These are phyloP conservation scores for Crocidura indochinensis DNA, from an alignment of 2,797 vertebrate species.

Conservation along the genomic window DNA sequence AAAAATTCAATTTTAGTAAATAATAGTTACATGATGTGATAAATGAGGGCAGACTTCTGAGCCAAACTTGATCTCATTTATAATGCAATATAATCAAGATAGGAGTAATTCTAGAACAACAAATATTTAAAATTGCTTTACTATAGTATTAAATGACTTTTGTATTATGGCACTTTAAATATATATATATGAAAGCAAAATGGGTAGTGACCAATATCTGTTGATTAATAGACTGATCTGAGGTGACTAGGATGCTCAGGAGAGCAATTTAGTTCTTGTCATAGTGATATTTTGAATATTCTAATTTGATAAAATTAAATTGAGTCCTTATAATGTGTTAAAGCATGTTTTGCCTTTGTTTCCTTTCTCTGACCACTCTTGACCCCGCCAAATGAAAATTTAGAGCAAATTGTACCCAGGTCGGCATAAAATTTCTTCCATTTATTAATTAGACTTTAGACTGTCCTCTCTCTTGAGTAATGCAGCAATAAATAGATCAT, in stretches of 20 bases:
- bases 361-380: neutral
- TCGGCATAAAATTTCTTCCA: neutral
- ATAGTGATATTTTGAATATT: neutral
- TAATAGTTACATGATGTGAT: neutral
- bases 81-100: neutral
- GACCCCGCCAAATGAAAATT: neutral
- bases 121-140: constrained; percentile 7
- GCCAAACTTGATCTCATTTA: constrained; percentile 39
- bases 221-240: neutral
- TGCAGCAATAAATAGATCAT: constrained; percentile 1
- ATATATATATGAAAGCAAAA: neutral
- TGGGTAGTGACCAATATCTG: neutral
- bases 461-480: constrained; percentile 23
- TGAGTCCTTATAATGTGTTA: neutral
- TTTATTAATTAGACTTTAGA: neutral
- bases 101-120: neutral
- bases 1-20: constrained; percentile 33
- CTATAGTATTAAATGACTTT: neutral
- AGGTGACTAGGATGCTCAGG: neutral
- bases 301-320: constrained; percentile 10
- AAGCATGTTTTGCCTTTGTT: neutral
- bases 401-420: constrained; percentile 5
- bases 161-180: neutral
- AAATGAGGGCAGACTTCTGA: constrained; percentile 42
- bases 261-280: neutral